Evolutionary conservation across 2,888 invertebrate species (phyloP).

Genomic region (Yponomeuta plumbellus): DNA sequence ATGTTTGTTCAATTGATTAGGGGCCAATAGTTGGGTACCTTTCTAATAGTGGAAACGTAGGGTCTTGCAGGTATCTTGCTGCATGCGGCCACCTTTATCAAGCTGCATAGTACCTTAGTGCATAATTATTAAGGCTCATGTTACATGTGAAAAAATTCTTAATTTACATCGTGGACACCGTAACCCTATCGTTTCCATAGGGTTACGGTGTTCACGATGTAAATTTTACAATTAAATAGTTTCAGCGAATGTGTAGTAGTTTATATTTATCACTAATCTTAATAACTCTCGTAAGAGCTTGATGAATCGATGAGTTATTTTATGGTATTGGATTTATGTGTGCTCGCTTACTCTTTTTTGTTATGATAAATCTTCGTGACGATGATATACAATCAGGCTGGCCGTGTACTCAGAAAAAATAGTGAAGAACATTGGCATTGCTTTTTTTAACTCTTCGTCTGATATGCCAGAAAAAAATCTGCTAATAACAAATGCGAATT

Average conservation of each 20-base stretch:
- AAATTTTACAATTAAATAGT: not conserved
- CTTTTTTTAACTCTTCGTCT: not conserved
- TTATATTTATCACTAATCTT: not conserved
- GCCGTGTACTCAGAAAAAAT: not conserved
- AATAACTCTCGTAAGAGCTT: not conserved
- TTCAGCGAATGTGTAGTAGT: not conserved
- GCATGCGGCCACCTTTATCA: not conserved
- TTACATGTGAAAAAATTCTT: too few relatives aligned
- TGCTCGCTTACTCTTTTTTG: not conserved
- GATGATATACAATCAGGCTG: not conserved
- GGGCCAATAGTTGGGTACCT: constrained; percentile 4
- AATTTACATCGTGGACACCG: too few relatives aligned
- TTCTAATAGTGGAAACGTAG: constrained; percentile 11
- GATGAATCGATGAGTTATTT: not conserved
- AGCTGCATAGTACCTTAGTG: not conserved
- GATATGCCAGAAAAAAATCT: too few relatives aligned
- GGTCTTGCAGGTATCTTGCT: not conserved
- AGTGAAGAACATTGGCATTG: not conserved
- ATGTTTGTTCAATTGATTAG: constrained; percentile 30
- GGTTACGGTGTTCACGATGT: not conserved
- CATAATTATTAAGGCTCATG: not conserved
- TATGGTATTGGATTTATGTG: not conserved
- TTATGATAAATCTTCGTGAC: not conserved
- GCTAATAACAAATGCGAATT: too few relatives aligned
- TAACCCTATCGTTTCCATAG: too few relatives aligned